Base-by-base conservation (phyloP, 2,113 vertebrate species). In the Heterotilapia buettikoferi region DNA sequence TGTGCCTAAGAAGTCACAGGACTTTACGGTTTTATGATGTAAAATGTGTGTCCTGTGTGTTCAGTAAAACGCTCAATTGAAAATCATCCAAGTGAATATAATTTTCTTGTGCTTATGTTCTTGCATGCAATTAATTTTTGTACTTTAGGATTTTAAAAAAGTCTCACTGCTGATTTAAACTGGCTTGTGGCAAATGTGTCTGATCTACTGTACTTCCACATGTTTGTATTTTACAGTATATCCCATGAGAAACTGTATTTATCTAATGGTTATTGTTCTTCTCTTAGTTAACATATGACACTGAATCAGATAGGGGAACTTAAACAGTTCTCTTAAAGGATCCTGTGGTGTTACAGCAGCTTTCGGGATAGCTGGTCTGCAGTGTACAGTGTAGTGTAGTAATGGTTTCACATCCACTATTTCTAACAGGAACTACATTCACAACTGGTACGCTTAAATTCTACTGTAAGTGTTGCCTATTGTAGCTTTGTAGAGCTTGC, bases 281-380 rank as follows among this genome's bases (percentile, higher is more conserved):
- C 13, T 26, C 29, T 7, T 56, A 40, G 80, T 33, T 87, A 43
- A 83, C 54, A 76, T 4, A 29, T 43, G 50, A 56, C 88, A 84
- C 84, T 86, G 84, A 88, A 54, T 85, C 59, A 83, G 76, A 84
- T 12, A 8, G 71, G 56, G 84, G 6, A 71, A 80, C 61, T 66
- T 5, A 87, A 73, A 61, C 31, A 7, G 50, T 79, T 52, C 43
- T 79, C 13, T 31, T 31, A 54, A 45, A 81, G 7, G 36, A 76
- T 6, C 83, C 21, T 79, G 18, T 57, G 14, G 57, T 43, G 84
- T 36, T 89, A 54, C 71, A 63, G 68, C 76, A 2, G 84, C 52
- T 85, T 87, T 90, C 5, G 59, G 92, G 92, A 93, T 92, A 95
- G 94, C 93, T 95, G 93, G 92, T 93, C 94, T 96, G 93, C 89